These are phyloP conservation scores for Ceyx margarethae DNA, from an alignment of 2,113 vertebrate genomes.

Conservation along the genomic window DNA sequence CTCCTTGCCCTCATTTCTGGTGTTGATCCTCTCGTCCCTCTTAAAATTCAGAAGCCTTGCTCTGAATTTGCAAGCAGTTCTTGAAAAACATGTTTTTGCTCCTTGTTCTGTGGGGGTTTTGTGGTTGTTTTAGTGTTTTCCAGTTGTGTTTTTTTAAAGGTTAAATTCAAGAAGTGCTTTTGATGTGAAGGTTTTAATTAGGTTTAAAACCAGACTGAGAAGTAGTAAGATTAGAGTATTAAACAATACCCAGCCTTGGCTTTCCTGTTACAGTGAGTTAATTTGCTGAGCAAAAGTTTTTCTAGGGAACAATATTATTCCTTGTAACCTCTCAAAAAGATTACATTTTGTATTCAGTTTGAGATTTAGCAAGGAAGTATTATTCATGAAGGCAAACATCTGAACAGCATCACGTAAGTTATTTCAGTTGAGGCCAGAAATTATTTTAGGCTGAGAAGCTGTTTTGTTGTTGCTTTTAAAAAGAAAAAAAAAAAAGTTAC, in stretches of 20 bases:
- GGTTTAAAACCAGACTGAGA: neutral
- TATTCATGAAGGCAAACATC: neutral
- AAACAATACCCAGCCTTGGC: neutral
- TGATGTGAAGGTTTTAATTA: neutral
- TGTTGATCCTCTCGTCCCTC: neutral
- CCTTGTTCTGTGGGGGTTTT: neutral
- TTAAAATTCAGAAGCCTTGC: neutral
- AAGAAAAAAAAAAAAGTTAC: neutral
- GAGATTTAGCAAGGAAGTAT: neutral
- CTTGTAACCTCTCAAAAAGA: neutral
- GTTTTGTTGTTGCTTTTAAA: neutral
- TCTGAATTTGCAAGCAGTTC: neutral
- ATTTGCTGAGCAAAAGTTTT: neutral
- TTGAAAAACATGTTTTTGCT: neutral
- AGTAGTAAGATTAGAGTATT: neutral
- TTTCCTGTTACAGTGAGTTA: neutral
- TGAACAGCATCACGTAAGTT: neutral
- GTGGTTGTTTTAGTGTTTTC: neutral
- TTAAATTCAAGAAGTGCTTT: neutral
- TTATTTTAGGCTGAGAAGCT: constrained; percentile 12
- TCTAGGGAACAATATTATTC: neutral
- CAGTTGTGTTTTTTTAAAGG: neutral
- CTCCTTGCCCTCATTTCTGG: neutral
- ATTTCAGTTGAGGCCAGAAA: neutral
- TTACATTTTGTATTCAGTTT: neutral